Conservation (phyloP, 2,113 vertebrate genomes). For the Entelurus aequoreus region DNA sequence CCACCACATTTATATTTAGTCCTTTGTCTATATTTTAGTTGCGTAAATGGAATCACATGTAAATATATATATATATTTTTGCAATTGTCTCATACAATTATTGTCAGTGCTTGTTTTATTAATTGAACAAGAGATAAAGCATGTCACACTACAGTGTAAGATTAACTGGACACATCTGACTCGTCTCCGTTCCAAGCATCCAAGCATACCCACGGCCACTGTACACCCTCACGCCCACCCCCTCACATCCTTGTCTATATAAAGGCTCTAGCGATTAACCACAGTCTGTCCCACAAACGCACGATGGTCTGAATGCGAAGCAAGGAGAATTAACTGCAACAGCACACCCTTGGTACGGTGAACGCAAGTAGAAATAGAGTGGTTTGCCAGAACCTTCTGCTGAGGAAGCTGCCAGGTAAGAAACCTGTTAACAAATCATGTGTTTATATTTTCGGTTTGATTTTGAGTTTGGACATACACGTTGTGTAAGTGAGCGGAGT, state of each 20-base stretch:
- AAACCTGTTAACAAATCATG: neutral
- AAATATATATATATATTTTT: neutral
- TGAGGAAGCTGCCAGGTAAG: conserved; percentile 27
- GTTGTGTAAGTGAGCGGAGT: neutral
- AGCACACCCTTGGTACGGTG: neutral
- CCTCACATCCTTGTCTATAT: conserved; percentile 47
- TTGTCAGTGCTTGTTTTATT: neutral
- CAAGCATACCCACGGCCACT: conserved; percentile 12
- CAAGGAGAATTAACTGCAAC: neutral
- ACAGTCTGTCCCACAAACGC: conserved; percentile 17
- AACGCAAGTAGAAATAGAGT: neutral
- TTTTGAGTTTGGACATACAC: neutral
- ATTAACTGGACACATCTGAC: conserved; percentile 16
- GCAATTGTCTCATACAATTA: neutral
- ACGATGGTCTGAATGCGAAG: conserved; percentile 16
- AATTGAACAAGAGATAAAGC: neutral
- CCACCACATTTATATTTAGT: no score
- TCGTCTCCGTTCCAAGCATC: conserved; percentile 22
- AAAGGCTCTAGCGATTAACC: conserved; percentile 40
- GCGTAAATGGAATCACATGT: neutral
- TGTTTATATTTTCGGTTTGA: neutral
- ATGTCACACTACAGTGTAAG: conserved; percentile 14
- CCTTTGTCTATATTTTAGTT: no score
- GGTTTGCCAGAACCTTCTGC: neutral
- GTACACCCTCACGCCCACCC: conserved; percentile 8